These are phyloP conservation scores for Drosophila ogumai DNA, from an alignment of 1,140 invertebrate species.

Conservation along the genomic window DNA sequence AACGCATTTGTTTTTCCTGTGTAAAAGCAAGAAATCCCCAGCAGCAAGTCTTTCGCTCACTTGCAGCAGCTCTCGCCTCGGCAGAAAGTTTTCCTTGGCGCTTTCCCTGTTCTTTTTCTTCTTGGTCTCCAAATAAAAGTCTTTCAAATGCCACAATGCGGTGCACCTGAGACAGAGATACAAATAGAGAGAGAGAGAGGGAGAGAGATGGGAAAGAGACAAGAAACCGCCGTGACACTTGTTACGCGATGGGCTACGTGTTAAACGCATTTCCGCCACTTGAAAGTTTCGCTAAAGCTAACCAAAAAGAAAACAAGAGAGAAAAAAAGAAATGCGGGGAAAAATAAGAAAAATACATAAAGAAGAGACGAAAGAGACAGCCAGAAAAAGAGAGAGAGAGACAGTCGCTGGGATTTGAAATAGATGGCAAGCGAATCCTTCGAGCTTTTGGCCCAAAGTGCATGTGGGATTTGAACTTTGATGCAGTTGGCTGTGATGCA, in stretches of 20 bases:
- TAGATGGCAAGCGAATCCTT: conserved; percentile 54
- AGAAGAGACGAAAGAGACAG: conserved; percentile 5
- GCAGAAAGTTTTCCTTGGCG: conserved; percentile 53
- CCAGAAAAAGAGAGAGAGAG: too few species aligned
- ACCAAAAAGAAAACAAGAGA: background rate
- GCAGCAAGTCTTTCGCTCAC: conserved; percentile 8
- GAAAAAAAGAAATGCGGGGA: background rate
- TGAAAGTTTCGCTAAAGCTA: conserved; percentile 48
- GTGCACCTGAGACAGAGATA: conserved; percentile 57
- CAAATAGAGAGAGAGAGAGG: conserved; percentile 21
- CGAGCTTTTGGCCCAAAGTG: conserved; percentile 53
- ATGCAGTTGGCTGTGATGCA: conserved; percentile 53
- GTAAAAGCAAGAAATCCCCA: conserved; percentile 8
- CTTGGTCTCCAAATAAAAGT: conserved; percentile 62
- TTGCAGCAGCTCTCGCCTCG: conserved; percentile 20
- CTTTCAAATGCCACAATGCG: conserved; percentile 62
- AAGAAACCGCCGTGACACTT: conserved; percentile 45
- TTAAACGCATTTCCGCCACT: conserved; percentile 75
- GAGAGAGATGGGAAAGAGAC: background rate
- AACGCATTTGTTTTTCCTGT: background rate
- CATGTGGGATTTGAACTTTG: conserved; percentile 72
- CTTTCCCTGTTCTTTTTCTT: conserved; percentile 5
- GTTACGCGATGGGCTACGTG: conserved; percentile 63
- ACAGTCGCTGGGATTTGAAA: conserved; percentile 7
- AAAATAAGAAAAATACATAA: background rate